Percentiles rank a stretch among this genome's conserved stretches.
Evolutionary conservation across 2,113 vertebrate species (phyloP).

Genomic region (Gnathonemus echidnorhynchus): DNA sequence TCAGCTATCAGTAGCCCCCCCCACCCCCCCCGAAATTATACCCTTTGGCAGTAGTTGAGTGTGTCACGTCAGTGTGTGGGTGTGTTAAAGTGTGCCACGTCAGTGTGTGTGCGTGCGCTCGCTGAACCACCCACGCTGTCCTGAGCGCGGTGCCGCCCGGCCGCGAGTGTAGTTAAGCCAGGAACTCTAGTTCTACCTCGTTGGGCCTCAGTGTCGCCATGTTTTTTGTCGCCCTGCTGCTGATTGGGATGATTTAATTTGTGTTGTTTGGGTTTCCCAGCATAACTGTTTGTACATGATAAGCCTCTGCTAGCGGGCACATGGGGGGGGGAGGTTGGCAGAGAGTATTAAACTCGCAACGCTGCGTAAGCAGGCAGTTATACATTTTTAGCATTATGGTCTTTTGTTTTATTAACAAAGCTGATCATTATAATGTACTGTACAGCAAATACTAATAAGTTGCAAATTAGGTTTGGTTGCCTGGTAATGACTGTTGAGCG

Average conservation of each 20-base stretch:
- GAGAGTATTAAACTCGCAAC: slow-evolving; percentile 24
- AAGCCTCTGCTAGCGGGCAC: slow-evolving; percentile 7
- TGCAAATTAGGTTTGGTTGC: slow-evolving; percentile 39
- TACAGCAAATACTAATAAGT: slow-evolving; percentile 39
- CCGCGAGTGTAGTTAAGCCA: not conserved
- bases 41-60: not conserved
- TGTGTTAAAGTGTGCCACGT: not conserved
- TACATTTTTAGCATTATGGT: slow-evolving; percentile 39
- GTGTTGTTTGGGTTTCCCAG: slow-evolving; percentile 9
- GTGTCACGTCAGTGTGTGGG: not conserved
- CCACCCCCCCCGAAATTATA: not conserved
- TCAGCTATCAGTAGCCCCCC: slow-evolving; percentile 14
- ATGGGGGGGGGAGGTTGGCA: slow-evolving; percentile 11
- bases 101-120: not conserved
- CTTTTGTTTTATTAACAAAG: slow-evolving; percentile 50
- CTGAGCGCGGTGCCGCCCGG: not conserved
- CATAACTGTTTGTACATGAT: slow-evolving; percentile 29
- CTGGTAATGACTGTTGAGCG: slow-evolving; percentile 45
- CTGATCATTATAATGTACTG: slow-evolving; percentile 38
- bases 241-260: slow-evolving; percentile 15
- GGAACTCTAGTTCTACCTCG: not conserved
- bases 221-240: not conserved
- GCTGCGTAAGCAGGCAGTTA: slow-evolving; percentile 36
- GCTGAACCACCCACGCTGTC: not conserved
- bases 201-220: not conserved